Base-by-base conservation (phyloP, 2,113 vertebrate species). In the Gallinago paraguaiae region DNA sequence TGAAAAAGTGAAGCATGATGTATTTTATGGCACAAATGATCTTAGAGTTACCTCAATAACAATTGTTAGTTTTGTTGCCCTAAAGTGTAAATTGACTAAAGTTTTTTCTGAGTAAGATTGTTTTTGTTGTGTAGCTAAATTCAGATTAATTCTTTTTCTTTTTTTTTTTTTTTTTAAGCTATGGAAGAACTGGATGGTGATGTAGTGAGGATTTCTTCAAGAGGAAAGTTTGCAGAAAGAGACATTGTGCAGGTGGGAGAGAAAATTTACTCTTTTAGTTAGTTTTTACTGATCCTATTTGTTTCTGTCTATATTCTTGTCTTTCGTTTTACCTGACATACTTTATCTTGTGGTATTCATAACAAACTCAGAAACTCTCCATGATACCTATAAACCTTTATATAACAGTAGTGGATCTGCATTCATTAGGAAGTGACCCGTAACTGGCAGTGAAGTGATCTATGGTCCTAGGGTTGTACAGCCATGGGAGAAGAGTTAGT, bases 101-200 rank as follows among this genome's bases (percentile, higher is more conserved):
- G 16, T 46, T 65, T 71, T 86, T 86, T 83, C 71, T 93, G 60
- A 18, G 14, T 85, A 80, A 68, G 46, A 19, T 28, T 86, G 24
- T 7, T 78, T 69, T 83, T 69, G 24, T 76, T 88, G 22, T 68
- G 28, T 80, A 59, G 53, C 46, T 90, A 56, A 95, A 86, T 30
- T 90, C 22, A 50, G 35, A 11, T 39, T 0, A 31, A 77, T 63
- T 46, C 6, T 72, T 2, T 71, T 91, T 75, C 16, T 39, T 43
- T 53, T 51, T 30, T 94, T 17, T 94, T 74, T 11, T 87, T 45
- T 96, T 77, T 97, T 93, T 60, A 86, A 99, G 99, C 99, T 22
- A 99, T 99, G 99, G 92, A 99, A 20, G 99, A 99, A 96, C 88
- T 99, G 96, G 99, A 99, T 86, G 99, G 99, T 7, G 99, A 99